These are phyloP conservation scores for Vollenhovia emeryi DNA, from an alignment of 1,140 invertebrate species.

Conservation along the genomic window DNA sequence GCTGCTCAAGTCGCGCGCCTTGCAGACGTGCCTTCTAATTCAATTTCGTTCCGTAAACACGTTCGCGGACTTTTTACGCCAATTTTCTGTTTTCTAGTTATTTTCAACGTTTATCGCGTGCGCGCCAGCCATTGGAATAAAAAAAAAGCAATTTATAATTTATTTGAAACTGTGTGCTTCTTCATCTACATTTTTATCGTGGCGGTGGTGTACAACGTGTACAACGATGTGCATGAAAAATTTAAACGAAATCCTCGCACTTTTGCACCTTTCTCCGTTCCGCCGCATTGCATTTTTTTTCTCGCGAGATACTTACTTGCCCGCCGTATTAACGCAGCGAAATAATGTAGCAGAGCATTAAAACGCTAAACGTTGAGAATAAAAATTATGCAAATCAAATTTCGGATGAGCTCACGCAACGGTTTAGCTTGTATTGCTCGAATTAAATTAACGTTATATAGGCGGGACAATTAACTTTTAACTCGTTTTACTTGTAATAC, in stretches of 20 bases:
- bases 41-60: neutral
- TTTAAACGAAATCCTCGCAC: neutral
- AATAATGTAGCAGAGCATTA: constrained; percentile 39
- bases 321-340: neutral
- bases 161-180: neutral
- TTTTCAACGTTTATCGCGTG: neutral
- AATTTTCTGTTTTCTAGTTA: constrained; percentile 46
- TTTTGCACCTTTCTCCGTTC: neutral
- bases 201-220: neutral
- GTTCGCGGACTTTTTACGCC: neutral
- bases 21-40: constrained; percentile 62
- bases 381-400: constrained; percentile 58
- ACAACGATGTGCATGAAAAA: neutral
- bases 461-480: constrained; percentile 16
- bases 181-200: constrained; percentile 13
- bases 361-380: constrained; percentile 46
- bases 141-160: constrained; percentile 18
- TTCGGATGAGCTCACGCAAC: constrained; percentile 1
- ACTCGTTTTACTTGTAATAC: constrained; percentile 13
- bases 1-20: constrained; percentile 57
- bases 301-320: neutral
- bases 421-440: constrained; percentile 9
- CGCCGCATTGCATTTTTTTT: neutral
- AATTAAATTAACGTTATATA: constrained; percentile 49
- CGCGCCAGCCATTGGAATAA: neutral